Percentiles rank a stretch among this genome's conserved stretches.
Evolutionary conservation across 1,140 invertebrate genomes (phyloP).

Genomic region (Anadara kagoshimensis): DNA sequence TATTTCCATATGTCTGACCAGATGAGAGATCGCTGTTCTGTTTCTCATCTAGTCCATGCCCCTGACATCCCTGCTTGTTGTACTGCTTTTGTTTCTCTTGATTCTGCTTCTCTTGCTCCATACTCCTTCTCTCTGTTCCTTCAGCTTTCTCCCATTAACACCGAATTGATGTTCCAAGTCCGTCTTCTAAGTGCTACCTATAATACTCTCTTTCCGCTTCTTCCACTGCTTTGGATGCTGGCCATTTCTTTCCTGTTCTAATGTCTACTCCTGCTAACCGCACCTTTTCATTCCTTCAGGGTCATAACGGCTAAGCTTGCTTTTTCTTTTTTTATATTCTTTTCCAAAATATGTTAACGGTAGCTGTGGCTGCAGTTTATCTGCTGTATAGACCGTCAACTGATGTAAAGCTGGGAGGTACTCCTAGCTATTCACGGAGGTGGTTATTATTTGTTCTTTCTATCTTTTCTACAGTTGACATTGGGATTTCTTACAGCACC

Average conservation of each 20-base stretch:
- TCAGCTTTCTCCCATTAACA: too few relatives aligned
- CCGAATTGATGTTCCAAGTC: too few relatives aligned
- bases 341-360: constrained; percentile 23
- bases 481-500: too few relatives aligned
- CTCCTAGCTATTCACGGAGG: constrained; percentile 14
- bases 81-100: too few relatives aligned
- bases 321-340: too few relatives aligned
- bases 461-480: constrained; percentile 10
- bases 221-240: constrained; percentile 9
- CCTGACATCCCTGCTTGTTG: background rate
- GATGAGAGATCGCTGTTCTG: background rate
- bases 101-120: too few relatives aligned
- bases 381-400: constrained; percentile 24
- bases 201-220: constrained; percentile 13
- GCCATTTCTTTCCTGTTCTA: constrained; percentile 12
- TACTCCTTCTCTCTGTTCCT: too few relatives aligned
- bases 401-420: constrained; percentile 18
- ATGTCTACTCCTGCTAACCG: background rate
- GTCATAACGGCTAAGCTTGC: constrained; percentile 19
- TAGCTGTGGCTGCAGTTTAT: constrained; percentile 11
- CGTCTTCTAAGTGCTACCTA: constrained; percentile 2
- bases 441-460: constrained; percentile 29
- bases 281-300: constrained; percentile 7
- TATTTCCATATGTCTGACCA: too few relatives aligned
- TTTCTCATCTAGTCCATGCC: background rate